Evolutionary conservation across 2,888 invertebrate species (phyloP).

Genomic region (Drosophila prolongata): DNA sequence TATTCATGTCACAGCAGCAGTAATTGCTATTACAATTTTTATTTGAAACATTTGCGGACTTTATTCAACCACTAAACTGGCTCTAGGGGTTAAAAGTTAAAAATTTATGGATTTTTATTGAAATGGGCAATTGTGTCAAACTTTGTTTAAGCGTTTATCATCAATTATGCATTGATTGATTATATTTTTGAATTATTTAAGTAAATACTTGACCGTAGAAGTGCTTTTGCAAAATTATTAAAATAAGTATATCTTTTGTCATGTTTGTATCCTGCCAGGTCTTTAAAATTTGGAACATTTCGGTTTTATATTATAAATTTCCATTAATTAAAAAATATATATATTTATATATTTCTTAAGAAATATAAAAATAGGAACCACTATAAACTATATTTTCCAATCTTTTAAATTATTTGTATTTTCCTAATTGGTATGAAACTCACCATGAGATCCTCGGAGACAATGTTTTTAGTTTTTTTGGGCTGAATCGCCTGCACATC

Average conservation of each 20-base stretch:
- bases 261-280: too few species aligned
- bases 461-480: conserved; percentile 25
- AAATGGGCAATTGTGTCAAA: conserved; percentile 26
- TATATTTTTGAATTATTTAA: conserved; percentile 5
- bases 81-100: conserved; percentile 11
- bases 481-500: conserved; percentile 5
- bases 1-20: conserved; percentile 13
- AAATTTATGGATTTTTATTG: conserved; percentile 26
- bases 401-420: too few species aligned
- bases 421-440: conserved; percentile 21
- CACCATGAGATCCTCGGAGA: conserved; percentile 65
- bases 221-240: too few species aligned
- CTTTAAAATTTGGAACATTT: too few species aligned
- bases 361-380: too few species aligned
- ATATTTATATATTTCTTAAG: too few species aligned
- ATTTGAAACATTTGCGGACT: conserved; percentile 14
- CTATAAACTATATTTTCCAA: too few species aligned
- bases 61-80: conserved; percentile 1
- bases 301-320: too few species aligned
- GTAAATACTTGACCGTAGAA: neutral
- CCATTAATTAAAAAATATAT: too few species aligned
- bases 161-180: conserved; percentile 12
- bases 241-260: too few species aligned
- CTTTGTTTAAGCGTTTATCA: conserved; percentile 13
- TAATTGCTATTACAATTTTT: conserved; percentile 18